These are phyloP conservation scores for Plusia festucae DNA, from an alignment of 2,888 invertebrate genomes.

Conservation along the genomic window DNA sequence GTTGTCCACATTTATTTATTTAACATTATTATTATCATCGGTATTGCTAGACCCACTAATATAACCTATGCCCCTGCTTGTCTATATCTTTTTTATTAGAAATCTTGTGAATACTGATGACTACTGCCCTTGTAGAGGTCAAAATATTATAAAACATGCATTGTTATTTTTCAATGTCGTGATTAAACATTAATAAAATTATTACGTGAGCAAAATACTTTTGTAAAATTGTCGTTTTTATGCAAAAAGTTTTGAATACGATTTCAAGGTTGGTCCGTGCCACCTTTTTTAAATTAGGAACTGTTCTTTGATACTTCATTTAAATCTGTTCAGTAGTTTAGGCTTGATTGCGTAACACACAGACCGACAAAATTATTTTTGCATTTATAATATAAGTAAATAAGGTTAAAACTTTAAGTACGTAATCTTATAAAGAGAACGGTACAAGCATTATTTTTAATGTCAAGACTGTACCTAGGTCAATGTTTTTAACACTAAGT, in stretches of 20 bases:
- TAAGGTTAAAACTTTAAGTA: too few relatives aligned
- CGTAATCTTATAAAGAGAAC: too few relatives aligned
- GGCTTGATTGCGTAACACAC: too few relatives aligned
- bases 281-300: too few relatives aligned
- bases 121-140: not conserved
- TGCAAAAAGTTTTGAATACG: not conserved
- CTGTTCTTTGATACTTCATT: not conserved
- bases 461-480: slow-evolving; percentile 1
- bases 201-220: not conserved
- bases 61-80: not conserved
- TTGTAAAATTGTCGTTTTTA: not conserved
- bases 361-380: too few relatives aligned
- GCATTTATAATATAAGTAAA: too few relatives aligned
- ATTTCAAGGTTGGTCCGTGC: not conserved
- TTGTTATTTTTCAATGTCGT: slow-evolving; percentile 7
- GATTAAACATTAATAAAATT: slow-evolving; percentile 2
- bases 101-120: not conserved
- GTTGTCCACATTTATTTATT: too few relatives aligned
- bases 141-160: not conserved
- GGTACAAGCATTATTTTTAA: not conserved
- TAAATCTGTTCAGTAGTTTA: too few relatives aligned
- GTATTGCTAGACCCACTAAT: too few relatives aligned
- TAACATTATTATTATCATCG: too few relatives aligned
- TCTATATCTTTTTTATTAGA: not conserved
- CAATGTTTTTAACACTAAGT: not conserved